phyloP scores from a whole-genome alignment of 2,113 vertebrate species.

The Taurulus bubalis region DNA sequence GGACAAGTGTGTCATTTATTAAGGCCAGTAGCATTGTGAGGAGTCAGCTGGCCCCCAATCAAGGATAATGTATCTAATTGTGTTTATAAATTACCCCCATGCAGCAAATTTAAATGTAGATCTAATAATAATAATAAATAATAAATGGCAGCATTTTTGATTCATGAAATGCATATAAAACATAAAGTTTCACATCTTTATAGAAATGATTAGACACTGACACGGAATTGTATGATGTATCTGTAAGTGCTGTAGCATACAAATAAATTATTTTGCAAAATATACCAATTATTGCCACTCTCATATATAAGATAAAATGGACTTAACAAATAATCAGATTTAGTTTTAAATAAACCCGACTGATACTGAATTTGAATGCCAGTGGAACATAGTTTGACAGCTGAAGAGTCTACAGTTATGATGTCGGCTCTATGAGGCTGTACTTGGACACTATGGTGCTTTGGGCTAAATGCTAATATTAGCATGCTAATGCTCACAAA shows the following conservation, averaged over 20 bases:
- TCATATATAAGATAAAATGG: background rate
- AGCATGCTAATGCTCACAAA: background rate
- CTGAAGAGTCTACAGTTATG: background rate
- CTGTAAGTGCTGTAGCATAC: too few relatives aligned
- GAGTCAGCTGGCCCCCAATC: conserved; percentile 42
- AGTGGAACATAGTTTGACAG: background rate
- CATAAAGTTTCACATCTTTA: background rate
- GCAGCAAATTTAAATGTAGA: background rate
- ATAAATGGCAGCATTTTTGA: background rate
- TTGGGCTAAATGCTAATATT: too few relatives aligned
- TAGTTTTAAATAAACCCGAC: background rate
- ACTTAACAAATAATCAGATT: background rate
- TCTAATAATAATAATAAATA: conserved; percentile 22
- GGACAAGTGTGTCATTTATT: conserved; percentile 41
- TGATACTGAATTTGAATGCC: background rate
- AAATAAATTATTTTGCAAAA: background rate
- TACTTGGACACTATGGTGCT: background rate
- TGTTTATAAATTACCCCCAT: conserved; percentile 17
- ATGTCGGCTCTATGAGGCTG: background rate
- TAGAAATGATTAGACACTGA: background rate
- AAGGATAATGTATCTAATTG: conserved; percentile 35
- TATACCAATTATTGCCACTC: too few relatives aligned
- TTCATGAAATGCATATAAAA: background rate
- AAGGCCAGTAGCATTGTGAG: conserved; percentile 1
- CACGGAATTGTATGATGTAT: too few relatives aligned